phyloP scores from a whole-genome alignment of 2,797 vertebrate genomes.

The Pelochelys cantorii region DNA sequence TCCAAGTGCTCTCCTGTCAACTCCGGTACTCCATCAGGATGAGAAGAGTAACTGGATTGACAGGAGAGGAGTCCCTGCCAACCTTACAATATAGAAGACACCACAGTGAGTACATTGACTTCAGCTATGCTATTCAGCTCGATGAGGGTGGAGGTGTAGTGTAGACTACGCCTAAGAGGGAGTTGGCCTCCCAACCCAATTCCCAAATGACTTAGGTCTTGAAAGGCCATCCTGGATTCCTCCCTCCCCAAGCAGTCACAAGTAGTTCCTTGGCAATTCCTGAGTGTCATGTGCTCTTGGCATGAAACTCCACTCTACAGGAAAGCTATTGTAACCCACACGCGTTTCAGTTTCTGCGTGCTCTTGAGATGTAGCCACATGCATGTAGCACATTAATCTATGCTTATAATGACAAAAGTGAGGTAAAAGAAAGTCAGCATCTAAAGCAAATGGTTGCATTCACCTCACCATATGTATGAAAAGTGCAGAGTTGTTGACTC shows the following conservation, averaged over 20 bases:
- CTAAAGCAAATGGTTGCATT: not conserved
- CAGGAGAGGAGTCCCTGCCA: no score
- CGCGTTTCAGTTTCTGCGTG: not conserved
- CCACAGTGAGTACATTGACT: no score
- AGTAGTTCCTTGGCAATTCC: not conserved
- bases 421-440: not conserved
- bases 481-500: not conserved
- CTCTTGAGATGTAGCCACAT: not conserved
- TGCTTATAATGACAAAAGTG: not conserved
- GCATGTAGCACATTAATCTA: not conserved
- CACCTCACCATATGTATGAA: not conserved
- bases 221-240: constrained; percentile 38
- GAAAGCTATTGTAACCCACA: not conserved
- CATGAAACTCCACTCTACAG: not conserved
- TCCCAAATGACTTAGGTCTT: constrained; percentile 20
- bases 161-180: not conserved
- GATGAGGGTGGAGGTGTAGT: no score
- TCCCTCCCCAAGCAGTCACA: constrained; percentile 31
- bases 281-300: not conserved
- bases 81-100: no score
- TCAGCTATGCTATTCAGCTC: no score
- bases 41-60: no score
- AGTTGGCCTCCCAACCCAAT: not conserved
- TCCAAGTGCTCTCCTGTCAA: no score
- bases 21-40: no score